Base-by-base conservation (phyloP, 1,140 invertebrate species). In the Penaeus chinensis region DNA sequence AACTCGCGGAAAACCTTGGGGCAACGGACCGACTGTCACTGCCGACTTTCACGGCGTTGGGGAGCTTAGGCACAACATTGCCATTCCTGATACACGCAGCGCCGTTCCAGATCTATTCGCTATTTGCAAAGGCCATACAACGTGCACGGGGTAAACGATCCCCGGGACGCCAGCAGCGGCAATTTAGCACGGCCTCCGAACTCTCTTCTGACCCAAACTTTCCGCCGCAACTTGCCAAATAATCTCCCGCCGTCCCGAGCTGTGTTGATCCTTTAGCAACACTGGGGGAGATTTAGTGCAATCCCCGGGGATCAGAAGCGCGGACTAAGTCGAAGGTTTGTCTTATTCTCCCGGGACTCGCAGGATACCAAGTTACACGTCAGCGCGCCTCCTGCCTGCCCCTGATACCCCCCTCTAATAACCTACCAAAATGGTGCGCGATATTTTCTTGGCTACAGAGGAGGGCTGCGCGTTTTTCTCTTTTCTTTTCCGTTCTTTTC, bases 21-120 rank as follows among this genome's bases (percentile, higher is more conserved):
- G 85, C 82, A 87, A 87, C 78, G 61, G 85, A 74, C 79, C 85
- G 76, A 87, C 85, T 87, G 85, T 87, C 85, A 87, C 85, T 87
- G 54, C 85, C 79, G 85, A 87, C 78, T 87, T 87, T 87, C 79
- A 42, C 65, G 62, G 65, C 54, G 54, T 11, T 11, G 79, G 82
- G 79, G 79, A 82, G 85, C 85, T 87, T 87, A 87, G 63, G 79
- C 82, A 74, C 85, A 87, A 37, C 47, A 47, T 66, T 81, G 69
- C 85, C 85, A 87, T 54, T 54, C 54, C 54, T 54, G 54, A 54
- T 54, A 54, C 11, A 74, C 54, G 65, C 24, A 20, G 27, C 47
- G 54, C 54, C 47, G 71, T 27, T 32, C 42, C n/a, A 32, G 27
- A 74, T 74, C 42, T 61, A 47, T 54, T 10, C 27, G 13, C 69